Percentiles rank a stretch among this genome's conserved stretches.
Evolutionary conservation across 2,113 vertebrate genomes (phyloP).

Genomic region (Anolis sagrei): DNA sequence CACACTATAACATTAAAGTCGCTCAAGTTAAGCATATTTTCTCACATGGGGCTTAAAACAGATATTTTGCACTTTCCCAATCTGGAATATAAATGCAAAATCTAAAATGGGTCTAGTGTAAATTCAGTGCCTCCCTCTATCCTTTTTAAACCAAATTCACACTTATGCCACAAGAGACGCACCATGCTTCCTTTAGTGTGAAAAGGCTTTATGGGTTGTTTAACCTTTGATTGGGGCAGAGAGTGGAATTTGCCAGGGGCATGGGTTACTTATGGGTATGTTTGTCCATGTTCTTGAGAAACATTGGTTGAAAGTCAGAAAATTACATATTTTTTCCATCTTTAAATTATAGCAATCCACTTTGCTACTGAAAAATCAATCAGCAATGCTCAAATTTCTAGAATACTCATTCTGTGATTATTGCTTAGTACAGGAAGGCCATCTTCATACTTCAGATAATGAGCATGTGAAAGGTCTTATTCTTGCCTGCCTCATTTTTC

Average conservation of each 20-base stretch:
- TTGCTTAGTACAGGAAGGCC: slow-evolving; percentile 26
- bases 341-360: slow-evolving; percentile 42
- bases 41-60: background rate
- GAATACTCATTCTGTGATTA: slow-evolving; percentile 12
- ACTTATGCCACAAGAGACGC: background rate
- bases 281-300: slow-evolving; percentile 24
- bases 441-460: slow-evolving; percentile 24
- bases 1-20: background rate
- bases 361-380: slow-evolving; percentile 37
- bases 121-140: background rate
- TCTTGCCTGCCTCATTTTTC: too few species aligned
- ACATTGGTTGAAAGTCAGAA: slow-evolving; percentile 44
- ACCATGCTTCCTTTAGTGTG: background rate
- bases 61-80: background rate
- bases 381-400: slow-evolving; percentile 11
- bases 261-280: background rate
- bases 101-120: background rate
- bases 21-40: background rate
- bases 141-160: background rate
- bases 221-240: background rate
- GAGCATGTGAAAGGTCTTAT: slow-evolving; percentile 1
- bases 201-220: background rate
- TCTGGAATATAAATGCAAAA: background rate
- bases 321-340: slow-evolving; percentile 20
- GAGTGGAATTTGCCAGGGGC: background rate